A percentile compares a stretch with the other conserved stretches of the same genome.
Evolutionary conservation across 2,113 vertebrate species (phyloP).

Genomic region (Probosciger aterrimus): DNA sequence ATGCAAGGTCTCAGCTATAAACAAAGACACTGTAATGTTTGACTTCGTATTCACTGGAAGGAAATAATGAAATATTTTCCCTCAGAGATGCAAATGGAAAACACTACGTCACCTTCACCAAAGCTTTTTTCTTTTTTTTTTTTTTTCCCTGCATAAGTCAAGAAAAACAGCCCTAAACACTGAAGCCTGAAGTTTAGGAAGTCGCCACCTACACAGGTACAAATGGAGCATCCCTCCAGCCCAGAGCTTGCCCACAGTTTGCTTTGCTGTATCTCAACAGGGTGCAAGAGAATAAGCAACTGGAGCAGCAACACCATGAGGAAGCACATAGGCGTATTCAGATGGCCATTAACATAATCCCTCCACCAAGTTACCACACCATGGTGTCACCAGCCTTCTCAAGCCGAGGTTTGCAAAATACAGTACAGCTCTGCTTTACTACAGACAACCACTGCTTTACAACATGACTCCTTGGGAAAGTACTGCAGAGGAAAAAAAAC

Average conservation of each 20-base stretch:
- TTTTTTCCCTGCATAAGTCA: not conserved
- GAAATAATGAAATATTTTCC: not conserved
- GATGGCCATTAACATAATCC: not conserved
- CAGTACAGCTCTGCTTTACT: not conserved
- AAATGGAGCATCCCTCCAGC: not conserved
- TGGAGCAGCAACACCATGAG: not conserved
- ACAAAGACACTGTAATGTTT: not conserved
- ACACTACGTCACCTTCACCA: not conserved
- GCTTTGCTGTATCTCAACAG: not conserved
- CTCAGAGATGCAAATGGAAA: not conserved
- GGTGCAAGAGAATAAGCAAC: not conserved
- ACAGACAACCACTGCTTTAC: fast-evolving
- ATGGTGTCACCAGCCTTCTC: not conserved
- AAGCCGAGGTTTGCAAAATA: not conserved
- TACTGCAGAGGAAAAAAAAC: not conserved
- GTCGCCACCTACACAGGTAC: fast-evolving
- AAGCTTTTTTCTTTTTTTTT: not conserved
- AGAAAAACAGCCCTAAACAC: not conserved
- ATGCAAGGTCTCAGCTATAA: not conserved
- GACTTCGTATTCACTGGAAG: not conserved
- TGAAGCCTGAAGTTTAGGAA: not conserved
- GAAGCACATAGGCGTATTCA: not conserved
- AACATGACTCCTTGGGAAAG: not conserved
- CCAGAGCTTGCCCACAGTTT: fast-evolving
- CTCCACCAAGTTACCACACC: not conserved